Conservation (phyloP, 2,113 vertebrate genomes). For the Phrynosoma platyrhinos region DNA sequence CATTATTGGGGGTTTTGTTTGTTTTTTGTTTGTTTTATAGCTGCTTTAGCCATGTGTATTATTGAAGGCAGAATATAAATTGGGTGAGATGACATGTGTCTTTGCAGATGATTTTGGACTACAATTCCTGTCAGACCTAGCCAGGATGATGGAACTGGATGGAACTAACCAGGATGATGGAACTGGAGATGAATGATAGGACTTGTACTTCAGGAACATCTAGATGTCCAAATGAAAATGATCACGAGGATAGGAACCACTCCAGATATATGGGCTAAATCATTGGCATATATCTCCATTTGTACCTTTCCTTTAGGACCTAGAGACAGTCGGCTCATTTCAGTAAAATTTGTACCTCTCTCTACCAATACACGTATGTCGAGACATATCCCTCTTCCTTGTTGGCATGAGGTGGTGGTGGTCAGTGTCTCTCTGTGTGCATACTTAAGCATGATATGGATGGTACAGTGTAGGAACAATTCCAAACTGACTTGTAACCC, state of each 20-base stretch:
- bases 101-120: no score
- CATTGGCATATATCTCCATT: neutral
- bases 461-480: neutral
- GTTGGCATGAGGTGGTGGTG: neutral
- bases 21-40: no score
- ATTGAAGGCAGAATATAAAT: no score
- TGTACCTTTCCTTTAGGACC: neutral
- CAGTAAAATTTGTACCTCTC: neutral
- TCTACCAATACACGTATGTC: neutral
- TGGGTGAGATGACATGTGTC: no score
- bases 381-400: neutral
- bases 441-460: neutral
- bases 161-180: no score
- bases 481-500: constrained; percentile 47
- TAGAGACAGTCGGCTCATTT: neutral
- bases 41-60: no score
- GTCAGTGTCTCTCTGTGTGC: neutral
- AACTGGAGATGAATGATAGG: neutral
- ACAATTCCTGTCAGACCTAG: no score
- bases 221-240: neutral
- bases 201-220: neutral
- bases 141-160: no score
- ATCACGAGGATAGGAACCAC: neutral
- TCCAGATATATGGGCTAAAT: neutral
- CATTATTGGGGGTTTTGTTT: no score